Evolutionary conservation across 2,113 vertebrate genomes (phyloP).

Genomic region (Corythornis madagascariensis): DNA sequence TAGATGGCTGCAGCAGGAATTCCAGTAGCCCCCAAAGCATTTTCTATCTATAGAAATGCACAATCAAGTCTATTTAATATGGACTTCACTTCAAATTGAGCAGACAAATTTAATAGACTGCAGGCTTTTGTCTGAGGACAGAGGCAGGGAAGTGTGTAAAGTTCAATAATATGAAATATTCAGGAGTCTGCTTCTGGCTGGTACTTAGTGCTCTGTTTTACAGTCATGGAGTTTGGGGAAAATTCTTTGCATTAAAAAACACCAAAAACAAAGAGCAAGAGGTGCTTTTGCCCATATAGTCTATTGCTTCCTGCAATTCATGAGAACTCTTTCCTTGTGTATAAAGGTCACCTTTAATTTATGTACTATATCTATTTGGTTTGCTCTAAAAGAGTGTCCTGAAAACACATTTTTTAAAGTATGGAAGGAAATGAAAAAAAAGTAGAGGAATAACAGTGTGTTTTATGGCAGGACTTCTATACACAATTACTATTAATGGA

Average conservation of each 20-base stretch:
- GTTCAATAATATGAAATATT: constrained; percentile 26
- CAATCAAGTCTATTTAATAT: constrained; percentile 32
- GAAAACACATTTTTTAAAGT: constrained; percentile 11
- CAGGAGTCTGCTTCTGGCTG: constrained; percentile 15
- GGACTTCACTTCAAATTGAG: constrained; percentile 43
- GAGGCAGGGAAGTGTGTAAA: constrained; percentile 29
- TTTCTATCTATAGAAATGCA: constrained; percentile 15
- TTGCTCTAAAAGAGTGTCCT: constrained; percentile 54
- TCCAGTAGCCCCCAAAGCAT: neutral
- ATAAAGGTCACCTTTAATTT: constrained; percentile 77
- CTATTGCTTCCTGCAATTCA: constrained; percentile 75
- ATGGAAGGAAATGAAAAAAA: constrained; percentile 29
- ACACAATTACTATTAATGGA: constrained; percentile 11
- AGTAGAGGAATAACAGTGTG: neutral
- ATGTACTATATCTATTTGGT: constrained; percentile 24
- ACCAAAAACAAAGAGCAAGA: constrained; percentile 26
- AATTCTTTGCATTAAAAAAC: constrained; percentile 30
- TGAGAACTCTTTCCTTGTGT: constrained; percentile 66
- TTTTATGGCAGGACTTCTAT: neutral
- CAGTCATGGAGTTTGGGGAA: constrained; percentile 26
- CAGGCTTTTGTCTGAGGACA: constrained; percentile 29
- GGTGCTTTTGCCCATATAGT: constrained; percentile 58
- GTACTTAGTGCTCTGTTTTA: constrained; percentile 43
- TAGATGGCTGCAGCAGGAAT: neutral
- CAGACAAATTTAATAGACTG: constrained; percentile 50